Percentiles rank a stretch among this genome's conserved stretches.
phyloP scores from a whole-genome alignment of 2,888 invertebrate genomes.

The Parnassius orleans region DNA sequence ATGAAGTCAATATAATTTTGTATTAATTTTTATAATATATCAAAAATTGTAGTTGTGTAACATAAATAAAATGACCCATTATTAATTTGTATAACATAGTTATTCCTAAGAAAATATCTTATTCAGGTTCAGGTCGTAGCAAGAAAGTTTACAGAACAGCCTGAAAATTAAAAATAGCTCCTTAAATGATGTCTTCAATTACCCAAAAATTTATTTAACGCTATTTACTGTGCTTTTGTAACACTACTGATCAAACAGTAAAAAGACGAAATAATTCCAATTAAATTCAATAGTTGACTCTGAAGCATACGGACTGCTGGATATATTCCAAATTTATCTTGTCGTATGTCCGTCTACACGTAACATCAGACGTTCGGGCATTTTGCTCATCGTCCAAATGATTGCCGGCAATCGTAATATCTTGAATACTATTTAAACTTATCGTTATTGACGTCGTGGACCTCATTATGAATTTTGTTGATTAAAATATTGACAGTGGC shows the following conservation, averaged over 20 bases:
- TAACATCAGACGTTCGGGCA: neutral
- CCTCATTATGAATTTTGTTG: neutral
- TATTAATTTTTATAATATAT: too few relatives aligned
- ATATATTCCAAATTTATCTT: neutral
- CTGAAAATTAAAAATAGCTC: too few relatives aligned
- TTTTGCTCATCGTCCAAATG: slow-evolving; percentile 6
- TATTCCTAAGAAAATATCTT: too few relatives aligned
- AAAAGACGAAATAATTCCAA: neutral
- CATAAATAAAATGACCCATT: too few relatives aligned
- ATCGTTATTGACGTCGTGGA: neutral
- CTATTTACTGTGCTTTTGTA: slow-evolving; percentile 1
- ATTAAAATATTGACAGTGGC: neutral
- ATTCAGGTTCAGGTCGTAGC: too few relatives aligned
- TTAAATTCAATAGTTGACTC: neutral
- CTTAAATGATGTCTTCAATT: neutral
- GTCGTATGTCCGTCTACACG: slow-evolving; percentile 12
- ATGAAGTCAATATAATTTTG: too few relatives aligned
- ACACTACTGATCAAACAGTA: neutral
- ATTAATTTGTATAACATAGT: too few relatives aligned
- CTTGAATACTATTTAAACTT: neutral
- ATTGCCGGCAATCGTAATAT: neutral
- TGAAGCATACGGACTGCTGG: neutral
- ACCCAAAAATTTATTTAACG: slow-evolving; percentile 7
- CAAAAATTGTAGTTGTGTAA: too few relatives aligned
- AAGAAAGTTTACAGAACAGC: too few relatives aligned